Conservation (phyloP, 1,140 invertebrate genomes). For the Drosophila ficusphila region DNA sequence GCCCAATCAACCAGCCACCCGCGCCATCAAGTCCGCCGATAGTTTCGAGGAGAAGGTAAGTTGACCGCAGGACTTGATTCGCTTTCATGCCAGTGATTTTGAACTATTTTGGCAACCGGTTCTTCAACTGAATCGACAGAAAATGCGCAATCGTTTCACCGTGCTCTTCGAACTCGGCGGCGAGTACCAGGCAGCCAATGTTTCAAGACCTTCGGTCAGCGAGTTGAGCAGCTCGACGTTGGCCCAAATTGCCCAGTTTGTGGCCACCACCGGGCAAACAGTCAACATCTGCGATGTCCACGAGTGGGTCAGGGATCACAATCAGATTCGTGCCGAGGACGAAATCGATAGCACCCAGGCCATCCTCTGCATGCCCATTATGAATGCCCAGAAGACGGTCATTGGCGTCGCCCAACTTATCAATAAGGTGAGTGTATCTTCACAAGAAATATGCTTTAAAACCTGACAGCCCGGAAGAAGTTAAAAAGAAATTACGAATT, state of each 20-base stretch:
- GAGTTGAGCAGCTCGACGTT: constrained; percentile 86
- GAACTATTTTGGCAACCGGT: background rate
- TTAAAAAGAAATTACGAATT: too few species aligned
- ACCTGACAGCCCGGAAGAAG: too few species aligned
- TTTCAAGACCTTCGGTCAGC: constrained; percentile 76
- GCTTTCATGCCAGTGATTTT: background rate
- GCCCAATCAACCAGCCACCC: constrained; percentile 89
- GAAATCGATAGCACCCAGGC: constrained; percentile 89
- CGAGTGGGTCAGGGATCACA: constrained; percentile 87
- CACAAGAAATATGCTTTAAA: too few species aligned
- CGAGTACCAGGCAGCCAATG: constrained; percentile 83
- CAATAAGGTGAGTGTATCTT: constrained; percentile 90
- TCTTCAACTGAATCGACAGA: constrained; percentile 54
- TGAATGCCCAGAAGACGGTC: constrained; percentile 93
- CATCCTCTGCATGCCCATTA: constrained; percentile 95
- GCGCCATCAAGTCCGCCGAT: constrained; percentile 89
- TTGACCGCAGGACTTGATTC: background rate
- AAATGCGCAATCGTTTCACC: constrained; percentile 88
- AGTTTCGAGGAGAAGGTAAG: constrained; percentile 88
- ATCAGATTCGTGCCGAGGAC: constrained; percentile 83
- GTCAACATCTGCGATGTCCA: constrained; percentile 93
- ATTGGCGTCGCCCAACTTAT: constrained; percentile 97
- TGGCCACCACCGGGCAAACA: constrained; percentile 92
- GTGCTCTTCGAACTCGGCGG: constrained; percentile 91
- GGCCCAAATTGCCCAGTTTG: constrained; percentile 91